Percentiles rank a stretch among this genome's conserved stretches.
Evolutionary conservation across 2,113 vertebrate genomes (phyloP).

Genomic region (Circaetus cinerascens): DNA sequence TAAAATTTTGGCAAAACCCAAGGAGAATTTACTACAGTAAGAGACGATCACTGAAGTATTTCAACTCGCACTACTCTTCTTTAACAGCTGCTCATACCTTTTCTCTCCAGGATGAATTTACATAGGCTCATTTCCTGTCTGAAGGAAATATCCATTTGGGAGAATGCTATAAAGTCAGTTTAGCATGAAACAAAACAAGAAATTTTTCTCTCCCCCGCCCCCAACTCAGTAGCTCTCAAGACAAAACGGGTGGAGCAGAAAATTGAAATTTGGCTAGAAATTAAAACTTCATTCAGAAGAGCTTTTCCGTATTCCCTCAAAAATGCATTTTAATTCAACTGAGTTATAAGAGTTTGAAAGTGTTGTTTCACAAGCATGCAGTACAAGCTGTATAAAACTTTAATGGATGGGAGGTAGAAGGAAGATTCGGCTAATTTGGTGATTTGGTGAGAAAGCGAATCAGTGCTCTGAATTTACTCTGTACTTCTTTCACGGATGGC

Average conservation of each 20-base stretch:
- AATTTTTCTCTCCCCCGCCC: neutral
- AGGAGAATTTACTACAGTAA: neutral
- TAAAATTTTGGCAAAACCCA: neutral
- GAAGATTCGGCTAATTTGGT: neutral
- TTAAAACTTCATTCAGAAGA: neutral
- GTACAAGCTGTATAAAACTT: neutral
- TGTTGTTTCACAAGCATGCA: neutral
- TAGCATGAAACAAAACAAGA: neutral
- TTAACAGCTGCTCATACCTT: neutral
- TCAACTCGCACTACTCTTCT: neutral
- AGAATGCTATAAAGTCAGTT: neutral
- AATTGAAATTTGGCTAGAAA: neutral
- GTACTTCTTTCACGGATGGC: neutral
- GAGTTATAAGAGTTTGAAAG: neutral
- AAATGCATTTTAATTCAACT: neutral
- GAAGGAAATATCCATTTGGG: neutral
- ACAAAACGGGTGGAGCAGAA: neutral
- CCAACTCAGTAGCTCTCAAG: neutral
- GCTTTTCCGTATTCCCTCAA: neutral
- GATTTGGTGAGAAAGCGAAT: neutral
- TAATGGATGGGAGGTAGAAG: neutral
- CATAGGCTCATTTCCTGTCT: conserved; percentile 2
- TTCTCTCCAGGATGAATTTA: neutral
- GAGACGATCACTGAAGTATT: neutral
- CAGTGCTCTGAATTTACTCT: neutral